phyloP scores from a whole-genome alignment of 1,140 invertebrate species.

The Tetraneura akinire region DNA sequence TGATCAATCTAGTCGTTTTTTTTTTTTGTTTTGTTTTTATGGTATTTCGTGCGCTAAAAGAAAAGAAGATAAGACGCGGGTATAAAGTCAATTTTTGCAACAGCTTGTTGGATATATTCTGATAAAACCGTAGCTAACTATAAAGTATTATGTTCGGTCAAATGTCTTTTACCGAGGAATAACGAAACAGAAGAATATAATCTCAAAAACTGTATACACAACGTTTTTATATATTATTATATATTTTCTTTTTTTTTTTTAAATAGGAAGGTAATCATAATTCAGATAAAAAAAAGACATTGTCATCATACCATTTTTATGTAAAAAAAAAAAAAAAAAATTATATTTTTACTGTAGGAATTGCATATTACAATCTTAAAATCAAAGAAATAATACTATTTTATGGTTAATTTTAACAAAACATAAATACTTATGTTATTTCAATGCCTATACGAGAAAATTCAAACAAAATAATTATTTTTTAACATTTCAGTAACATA shows the following conservation, averaged over 20 bases:
- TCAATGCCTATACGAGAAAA: too few relatives aligned
- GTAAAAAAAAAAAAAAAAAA: too few relatives aligned
- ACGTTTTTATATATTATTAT: conserved; percentile 12
- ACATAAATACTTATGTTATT: too few relatives aligned
- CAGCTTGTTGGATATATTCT: conserved; percentile 6
- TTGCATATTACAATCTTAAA: too few relatives aligned
- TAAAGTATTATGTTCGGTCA: background rate
- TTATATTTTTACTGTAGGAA: too few relatives aligned
- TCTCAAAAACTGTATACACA: background rate
- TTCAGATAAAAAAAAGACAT: background rate
- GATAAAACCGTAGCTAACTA: background rate
- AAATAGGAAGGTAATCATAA: too few relatives aligned
- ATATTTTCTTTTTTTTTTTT: too few relatives aligned
- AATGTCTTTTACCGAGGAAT: background rate
- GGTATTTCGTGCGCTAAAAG: background rate
- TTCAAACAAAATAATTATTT: too few relatives aligned
- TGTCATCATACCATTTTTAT: too few relatives aligned
- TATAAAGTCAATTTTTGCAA: background rate
- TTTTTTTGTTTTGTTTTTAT: background rate
- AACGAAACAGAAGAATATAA: background rate
- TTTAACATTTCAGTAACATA: too few relatives aligned
- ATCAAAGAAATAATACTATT: too few relatives aligned
- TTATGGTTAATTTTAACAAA: too few relatives aligned
- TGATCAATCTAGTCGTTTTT: background rate
- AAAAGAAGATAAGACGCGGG: background rate